Conservation (phyloP, 2,888 invertebrate genomes). For the Perizoma affinitatum region DNA sequence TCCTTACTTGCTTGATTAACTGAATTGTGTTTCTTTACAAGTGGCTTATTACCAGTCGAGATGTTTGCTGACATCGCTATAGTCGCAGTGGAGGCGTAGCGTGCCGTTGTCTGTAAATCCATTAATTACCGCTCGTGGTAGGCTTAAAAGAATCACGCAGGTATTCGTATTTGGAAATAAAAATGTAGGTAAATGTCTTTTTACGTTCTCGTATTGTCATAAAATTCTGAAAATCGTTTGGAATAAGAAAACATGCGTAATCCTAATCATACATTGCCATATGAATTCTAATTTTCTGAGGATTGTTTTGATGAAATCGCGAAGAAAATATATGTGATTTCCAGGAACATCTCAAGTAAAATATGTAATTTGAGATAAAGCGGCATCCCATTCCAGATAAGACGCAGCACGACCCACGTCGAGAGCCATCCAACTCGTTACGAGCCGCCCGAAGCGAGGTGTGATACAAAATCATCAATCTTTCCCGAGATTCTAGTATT, state of each 20-base stretch:
- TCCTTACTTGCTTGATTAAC: slow-evolving; percentile 75
- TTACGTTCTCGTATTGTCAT: too few relatives aligned
- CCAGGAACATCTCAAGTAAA: slow-evolving; percentile 77
- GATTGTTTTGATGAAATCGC: slow-evolving; percentile 55
- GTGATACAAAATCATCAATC: slow-evolving; percentile 85
- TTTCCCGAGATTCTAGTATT: slow-evolving; percentile 83
- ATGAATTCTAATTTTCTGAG: slow-evolving; percentile 44
- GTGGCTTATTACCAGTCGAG: slow-evolving; percentile 56
- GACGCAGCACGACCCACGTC: slow-evolving; percentile 80
- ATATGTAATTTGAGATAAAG: slow-evolving; percentile 84
- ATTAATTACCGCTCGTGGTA: too few relatives aligned
- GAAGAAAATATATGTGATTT: slow-evolving; percentile 64
- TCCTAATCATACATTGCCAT: slow-evolving; percentile 16
- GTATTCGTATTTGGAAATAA: too few relatives aligned
- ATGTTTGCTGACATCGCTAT: slow-evolving; percentile 44
- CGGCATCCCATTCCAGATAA: slow-evolving; percentile 82
- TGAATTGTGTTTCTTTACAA: slow-evolving; percentile 68
- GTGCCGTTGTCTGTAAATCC: too few relatives aligned
- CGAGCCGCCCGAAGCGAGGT: slow-evolving; percentile 83
- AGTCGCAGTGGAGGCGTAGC: too few relatives aligned
- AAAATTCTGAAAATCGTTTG: too few relatives aligned
- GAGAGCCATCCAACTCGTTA: slow-evolving; percentile 80
- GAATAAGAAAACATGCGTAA: too few relatives aligned
- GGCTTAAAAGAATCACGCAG: too few relatives aligned
- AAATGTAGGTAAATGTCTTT: too few relatives aligned